A percentile compares a stretch with the other conserved stretches of the same genome.
Evolutionary conservation across 2,113 vertebrate genomes (phyloP).

Genomic region (Periophthalmus modestus): DNA sequence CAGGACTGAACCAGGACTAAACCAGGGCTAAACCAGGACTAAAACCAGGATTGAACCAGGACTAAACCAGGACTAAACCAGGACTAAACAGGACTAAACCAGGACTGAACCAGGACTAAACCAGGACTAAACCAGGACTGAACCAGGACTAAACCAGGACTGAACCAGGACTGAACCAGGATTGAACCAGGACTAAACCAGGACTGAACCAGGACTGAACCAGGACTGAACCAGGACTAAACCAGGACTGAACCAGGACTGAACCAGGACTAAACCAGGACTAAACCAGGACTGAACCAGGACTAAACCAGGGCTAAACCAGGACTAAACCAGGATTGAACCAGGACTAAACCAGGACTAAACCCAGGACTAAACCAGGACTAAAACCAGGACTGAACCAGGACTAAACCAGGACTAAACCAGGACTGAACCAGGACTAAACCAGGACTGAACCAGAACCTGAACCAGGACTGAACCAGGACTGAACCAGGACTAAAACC

Average conservation of each 20-base stretch:
- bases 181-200: too few relatives aligned
- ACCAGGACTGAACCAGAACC: not conserved
- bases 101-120: not conserved
- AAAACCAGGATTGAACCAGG: not conserved
- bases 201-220: not conserved
- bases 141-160: not conserved
- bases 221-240: not conserved
- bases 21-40: not conserved
- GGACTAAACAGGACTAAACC: not conserved
- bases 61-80: not conserved
- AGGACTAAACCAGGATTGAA: not conserved
- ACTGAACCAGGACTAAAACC: not conserved
- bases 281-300: not conserved
- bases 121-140: not conserved
- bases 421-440: not conserved
- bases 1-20: not conserved
- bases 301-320: not conserved
- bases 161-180: not conserved
- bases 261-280: not conserved
- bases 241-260: not conserved
- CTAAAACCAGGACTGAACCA: not conserved
- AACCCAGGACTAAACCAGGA: not conserved
- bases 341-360: not conserved
- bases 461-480: not conserved
- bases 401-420: not conserved